Conservation (phyloP, 2,797 vertebrate species). For the Microctenopoma stevenorrisi region DNA sequence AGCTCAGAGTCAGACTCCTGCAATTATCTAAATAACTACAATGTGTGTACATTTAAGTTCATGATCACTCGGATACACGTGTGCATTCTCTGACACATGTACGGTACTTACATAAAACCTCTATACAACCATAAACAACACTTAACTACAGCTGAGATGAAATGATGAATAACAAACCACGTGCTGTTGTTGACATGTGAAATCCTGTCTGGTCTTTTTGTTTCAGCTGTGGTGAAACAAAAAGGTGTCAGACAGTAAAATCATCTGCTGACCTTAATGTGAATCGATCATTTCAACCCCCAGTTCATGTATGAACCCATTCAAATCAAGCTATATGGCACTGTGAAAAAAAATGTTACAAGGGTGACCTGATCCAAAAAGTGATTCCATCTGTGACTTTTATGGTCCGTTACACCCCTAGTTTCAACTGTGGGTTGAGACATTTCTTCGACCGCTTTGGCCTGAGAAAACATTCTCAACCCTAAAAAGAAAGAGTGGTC, state of each 20-base stretch:
- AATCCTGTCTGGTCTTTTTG: constrained; percentile 14
- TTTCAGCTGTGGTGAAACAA: background rate
- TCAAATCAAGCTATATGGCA: too few species aligned
- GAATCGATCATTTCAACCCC: too few species aligned
- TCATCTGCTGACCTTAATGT: too few species aligned
- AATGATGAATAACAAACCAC: background rate
- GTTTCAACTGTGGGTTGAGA: background rate
- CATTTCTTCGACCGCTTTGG: background rate
- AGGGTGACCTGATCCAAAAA: too few species aligned
- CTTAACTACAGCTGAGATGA: background rate
- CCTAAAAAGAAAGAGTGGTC: constrained; percentile 26
- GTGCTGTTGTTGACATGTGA: constrained; percentile 16
- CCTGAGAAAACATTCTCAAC: constrained; percentile 7
- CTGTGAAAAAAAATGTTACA: too few species aligned
- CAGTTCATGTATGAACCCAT: too few species aligned
- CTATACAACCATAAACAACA: background rate
- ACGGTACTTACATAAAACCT: background rate
- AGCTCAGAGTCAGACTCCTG: background rate
- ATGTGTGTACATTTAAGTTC: background rate
- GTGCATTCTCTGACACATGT: background rate
- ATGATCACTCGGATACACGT: background rate
- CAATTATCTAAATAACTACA: background rate
- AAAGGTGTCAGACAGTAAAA: too few species aligned
- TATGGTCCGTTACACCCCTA: too few species aligned
- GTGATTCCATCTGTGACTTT: too few species aligned